Evolutionary conservation across 2,113 vertebrate species (phyloP).

Genomic region (Urocynchramus pylzowi): DNA sequence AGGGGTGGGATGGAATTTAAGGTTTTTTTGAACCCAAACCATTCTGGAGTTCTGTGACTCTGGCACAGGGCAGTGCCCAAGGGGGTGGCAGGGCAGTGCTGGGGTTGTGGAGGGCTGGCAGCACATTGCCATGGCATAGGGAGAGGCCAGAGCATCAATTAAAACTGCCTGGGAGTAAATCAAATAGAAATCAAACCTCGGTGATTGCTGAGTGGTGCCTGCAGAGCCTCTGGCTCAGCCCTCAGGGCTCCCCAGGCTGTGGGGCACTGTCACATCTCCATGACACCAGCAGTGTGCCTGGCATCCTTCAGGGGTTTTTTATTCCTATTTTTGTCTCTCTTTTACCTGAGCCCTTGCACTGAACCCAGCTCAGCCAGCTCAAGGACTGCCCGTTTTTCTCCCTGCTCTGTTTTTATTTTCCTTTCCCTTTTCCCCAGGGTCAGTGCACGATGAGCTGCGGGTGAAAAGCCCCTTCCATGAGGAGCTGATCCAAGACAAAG

Average conservation of each 20-base stretch:
- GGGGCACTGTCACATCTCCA: rapidly evolving
- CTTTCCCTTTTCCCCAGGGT: background rate
- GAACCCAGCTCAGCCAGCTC: background rate
- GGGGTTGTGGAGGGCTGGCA: background rate
- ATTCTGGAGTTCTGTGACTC: background rate
- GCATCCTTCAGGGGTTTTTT: background rate
- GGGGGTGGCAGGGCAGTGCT: background rate
- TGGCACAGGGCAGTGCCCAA: background rate
- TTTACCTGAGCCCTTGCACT: background rate
- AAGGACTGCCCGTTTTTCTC: rapidly evolving
- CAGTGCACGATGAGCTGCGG: background rate
- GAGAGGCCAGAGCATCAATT: background rate
- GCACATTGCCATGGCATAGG: rapidly evolving
- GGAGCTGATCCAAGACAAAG: rapidly evolving
- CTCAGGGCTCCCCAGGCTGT: rapidly evolving
- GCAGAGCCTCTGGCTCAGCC: background rate
- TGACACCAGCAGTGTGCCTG: background rate
- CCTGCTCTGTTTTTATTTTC: background rate
- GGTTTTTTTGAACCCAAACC: too few species aligned
- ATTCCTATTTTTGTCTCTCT: background rate
- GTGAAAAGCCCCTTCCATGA: background rate
- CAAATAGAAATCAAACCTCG: rapidly evolving
- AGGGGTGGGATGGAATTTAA: rapidly evolving
- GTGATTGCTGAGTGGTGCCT: rapidly evolving
- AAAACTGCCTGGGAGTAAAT: background rate